Percentiles rank a stretch among this genome's conserved stretches.
phyloP scores from a whole-genome alignment of 2,113 vertebrate species.

The Sterrhoptilus dennistouni region DNA sequence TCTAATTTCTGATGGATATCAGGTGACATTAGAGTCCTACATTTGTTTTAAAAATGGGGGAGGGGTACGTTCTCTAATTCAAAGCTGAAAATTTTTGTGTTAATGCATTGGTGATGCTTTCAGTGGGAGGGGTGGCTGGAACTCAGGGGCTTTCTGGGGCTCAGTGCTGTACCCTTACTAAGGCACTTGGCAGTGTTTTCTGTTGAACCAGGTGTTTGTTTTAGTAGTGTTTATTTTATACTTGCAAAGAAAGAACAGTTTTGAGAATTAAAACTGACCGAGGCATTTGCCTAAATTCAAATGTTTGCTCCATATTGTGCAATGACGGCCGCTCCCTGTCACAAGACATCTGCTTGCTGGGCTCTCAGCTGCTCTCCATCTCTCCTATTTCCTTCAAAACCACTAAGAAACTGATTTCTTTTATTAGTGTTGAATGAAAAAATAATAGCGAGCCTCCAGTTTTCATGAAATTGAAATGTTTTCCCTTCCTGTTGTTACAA shows the following conservation, averaged over 20 bases:
- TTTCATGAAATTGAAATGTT: background rate
- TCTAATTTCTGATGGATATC: slow-evolving; percentile 17
- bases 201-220: background rate
- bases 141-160: background rate
- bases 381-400: background rate
- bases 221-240: background rate
- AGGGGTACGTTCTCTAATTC: background rate
- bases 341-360: background rate
- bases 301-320: background rate
- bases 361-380: background rate
- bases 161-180: background rate
- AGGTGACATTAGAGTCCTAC: background rate
- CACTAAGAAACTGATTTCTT: background rate
- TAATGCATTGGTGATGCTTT: background rate
- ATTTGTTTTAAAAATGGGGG: background rate
- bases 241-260: background rate
- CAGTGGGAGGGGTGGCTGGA: background rate
- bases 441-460: background rate
- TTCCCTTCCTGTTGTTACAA: background rate
- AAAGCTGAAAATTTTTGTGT: background rate
- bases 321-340: fast-evolving
- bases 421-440: background rate
- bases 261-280: background rate
- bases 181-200: background rate
- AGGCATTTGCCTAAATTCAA: background rate